These are phyloP conservation scores for Neoniphon sammara DNA, from an alignment of 2,797 vertebrate species.

Conservation along the genomic window DNA sequence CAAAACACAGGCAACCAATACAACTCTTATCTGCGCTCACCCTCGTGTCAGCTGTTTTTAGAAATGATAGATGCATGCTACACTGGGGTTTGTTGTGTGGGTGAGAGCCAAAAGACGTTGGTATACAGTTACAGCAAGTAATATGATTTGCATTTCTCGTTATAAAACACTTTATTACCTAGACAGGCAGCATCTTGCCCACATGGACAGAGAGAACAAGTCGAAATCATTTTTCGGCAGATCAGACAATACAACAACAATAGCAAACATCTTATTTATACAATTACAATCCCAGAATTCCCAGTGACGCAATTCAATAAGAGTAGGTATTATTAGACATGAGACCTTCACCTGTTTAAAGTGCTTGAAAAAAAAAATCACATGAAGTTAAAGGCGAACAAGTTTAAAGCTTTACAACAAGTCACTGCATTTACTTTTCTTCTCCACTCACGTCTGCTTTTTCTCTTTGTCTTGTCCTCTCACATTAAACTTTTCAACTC, in stretches of 20 bases:
- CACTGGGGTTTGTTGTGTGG: neutral
- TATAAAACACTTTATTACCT: constrained; percentile 71
- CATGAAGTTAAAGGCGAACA: constrained; percentile 34
- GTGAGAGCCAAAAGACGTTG: neutral
- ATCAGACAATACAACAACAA: constrained; percentile 38
- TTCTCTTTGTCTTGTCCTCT: neutral
- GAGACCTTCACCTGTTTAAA: constrained; percentile 68
- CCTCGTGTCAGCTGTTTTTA: constrained; percentile 18
- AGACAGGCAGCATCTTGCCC: constrained; percentile 43
- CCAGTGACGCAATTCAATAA: constrained; percentile 40
- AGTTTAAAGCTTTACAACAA: constrained; percentile 22
- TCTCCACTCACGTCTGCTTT: neutral
- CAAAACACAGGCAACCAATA: constrained; percentile 50
- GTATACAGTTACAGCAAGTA: neutral
- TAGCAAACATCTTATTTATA: constrained; percentile 1
- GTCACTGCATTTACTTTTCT: neutral
- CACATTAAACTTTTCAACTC: constrained; percentile 8
- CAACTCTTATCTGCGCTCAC: constrained; percentile 47
- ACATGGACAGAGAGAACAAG: constrained; percentile 24
- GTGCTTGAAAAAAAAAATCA: constrained; percentile 63
- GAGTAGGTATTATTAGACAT: constrained; percentile 22
- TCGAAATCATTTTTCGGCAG: constrained; percentile 19
- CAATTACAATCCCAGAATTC: constrained; percentile 29
- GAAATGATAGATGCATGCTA: neutral
- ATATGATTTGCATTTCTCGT: constrained; percentile 11